Percentiles rank a stretch among this genome's conserved stretches.
Conservation (phyloP, 1,140 invertebrate genomes). For the Penaeus indicus region DNA sequence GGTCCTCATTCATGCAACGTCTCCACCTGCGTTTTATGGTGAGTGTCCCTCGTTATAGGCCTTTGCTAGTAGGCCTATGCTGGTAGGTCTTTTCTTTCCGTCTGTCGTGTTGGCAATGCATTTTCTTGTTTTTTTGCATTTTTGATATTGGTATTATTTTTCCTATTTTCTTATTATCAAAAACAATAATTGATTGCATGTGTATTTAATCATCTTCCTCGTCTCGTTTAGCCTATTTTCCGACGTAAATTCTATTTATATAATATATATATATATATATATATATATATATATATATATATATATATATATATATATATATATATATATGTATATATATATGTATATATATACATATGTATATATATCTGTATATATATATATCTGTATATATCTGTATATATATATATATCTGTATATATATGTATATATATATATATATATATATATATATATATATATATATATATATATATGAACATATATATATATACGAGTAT, state of each 20-base stretch:
- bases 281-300: constrained; percentile 19
- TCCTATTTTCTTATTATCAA: no score
- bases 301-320: constrained; percentile 21
- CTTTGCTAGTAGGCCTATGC: background rate
- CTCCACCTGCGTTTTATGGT: constrained; percentile 54
- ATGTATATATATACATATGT: background rate
- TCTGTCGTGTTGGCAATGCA: no score
- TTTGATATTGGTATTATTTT: no score
- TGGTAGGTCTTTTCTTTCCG: no score
- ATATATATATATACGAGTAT: background rate
- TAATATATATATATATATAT: constrained; percentile 16
- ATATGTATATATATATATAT: background rate
- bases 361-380: constrained; percentile 5
- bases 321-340: constrained; percentile 14
- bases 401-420: background rate
- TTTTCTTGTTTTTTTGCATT: no score
- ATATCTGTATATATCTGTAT: background rate
- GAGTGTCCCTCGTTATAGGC: background rate
- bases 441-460: background rate
- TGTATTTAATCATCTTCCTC: no score
- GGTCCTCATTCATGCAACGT: constrained; percentile 53
- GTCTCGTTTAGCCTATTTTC: no score
- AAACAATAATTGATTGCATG: no score
- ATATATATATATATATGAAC: constrained; percentile 12
- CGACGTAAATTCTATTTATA: no score